phyloP scores from a whole-genome alignment of 2,888 invertebrate species.

The Odontocolon sp. region DNA sequence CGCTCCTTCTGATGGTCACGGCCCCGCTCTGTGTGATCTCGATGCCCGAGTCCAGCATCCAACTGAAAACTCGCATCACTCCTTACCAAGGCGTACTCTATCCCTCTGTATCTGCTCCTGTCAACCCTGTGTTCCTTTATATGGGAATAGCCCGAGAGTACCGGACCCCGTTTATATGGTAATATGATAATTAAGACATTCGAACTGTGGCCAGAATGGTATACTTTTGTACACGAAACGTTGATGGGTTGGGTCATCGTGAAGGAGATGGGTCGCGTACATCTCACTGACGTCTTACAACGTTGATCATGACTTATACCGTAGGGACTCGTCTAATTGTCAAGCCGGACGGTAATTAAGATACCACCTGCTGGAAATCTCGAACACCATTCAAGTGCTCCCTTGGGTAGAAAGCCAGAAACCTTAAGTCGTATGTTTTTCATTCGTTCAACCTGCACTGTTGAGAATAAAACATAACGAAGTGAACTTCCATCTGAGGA shows the following conservation, averaged over 20 bases:
- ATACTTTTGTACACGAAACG: constrained; percentile 30
- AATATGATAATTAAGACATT: constrained; percentile 71
- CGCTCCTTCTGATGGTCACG: too few relatives aligned
- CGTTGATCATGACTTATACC: constrained; percentile 25
- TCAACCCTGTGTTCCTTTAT: constrained; percentile 59
- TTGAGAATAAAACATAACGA: constrained; percentile 12
- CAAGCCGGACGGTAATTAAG: constrained; percentile 48
- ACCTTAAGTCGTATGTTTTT: constrained; percentile 6
- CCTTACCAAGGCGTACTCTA: constrained; percentile 45
- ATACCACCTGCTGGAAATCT: constrained; percentile 15
- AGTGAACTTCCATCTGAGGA: neutral
- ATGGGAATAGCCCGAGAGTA: constrained; percentile 55
- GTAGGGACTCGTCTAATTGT: constrained; percentile 46
- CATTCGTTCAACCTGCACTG: neutral
- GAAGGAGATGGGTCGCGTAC: neutral
- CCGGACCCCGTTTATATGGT: constrained; percentile 64
- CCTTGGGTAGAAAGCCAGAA: constrained; percentile 21
- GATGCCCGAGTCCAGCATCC: constrained; percentile 46
- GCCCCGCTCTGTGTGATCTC: constrained; percentile 20
- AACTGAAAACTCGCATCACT: constrained; percentile 52
- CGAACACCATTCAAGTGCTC: constrained; percentile 32
- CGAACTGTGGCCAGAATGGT: constrained; percentile 33
- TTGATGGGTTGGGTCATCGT: constrained; percentile 33
- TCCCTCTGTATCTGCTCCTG: constrained; percentile 40
- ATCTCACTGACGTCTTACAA: neutral